Percentiles rank a stretch among this genome's conserved stretches.
Evolutionary conservation across 2,797 vertebrate species (phyloP).

Genomic region (Cyclura pinguis): DNA sequence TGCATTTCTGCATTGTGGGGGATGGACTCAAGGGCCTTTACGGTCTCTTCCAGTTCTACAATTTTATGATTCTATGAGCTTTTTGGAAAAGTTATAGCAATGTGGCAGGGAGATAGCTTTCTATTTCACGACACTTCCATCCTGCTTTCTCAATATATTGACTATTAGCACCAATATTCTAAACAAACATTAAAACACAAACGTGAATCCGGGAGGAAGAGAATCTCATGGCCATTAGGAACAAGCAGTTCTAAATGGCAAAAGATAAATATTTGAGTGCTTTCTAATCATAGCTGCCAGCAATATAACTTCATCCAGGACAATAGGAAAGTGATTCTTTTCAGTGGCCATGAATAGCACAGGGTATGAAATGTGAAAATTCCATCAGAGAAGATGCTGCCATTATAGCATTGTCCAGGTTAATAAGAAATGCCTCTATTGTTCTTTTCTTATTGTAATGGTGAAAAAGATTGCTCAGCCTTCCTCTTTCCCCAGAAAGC

Average conservation of each 20-base stretch:
- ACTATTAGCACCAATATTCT: no score
- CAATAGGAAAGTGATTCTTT: constrained; percentile 48
- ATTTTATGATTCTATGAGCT: no score
- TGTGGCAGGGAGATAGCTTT: not conserved
- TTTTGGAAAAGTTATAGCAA: not conserved
- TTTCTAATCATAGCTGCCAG: rapidly evolving
- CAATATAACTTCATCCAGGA: not conserved
- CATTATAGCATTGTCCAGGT: not conserved
- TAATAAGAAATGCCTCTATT: not conserved
- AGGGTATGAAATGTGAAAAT: not conserved
- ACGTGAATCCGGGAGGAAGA: no score
- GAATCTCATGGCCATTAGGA: not conserved
- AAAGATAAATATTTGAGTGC: constrained; percentile 7
- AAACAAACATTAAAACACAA: not conserved
- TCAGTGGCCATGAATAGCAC: constrained; percentile 1
- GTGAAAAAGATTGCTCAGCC: constrained; percentile 31
- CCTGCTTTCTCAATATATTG: not conserved
- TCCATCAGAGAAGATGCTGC: not conserved
- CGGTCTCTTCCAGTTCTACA: no score
- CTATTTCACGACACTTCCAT: not conserved
- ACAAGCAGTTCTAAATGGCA: not conserved
- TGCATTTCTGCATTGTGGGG: no score
- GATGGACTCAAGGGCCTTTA: no score
- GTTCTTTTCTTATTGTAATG: not conserved
- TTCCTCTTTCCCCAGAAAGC: constrained; percentile 42